Evolutionary conservation across 2,888 invertebrate genomes (phyloP).

Genomic region (Litoditis marina): DNA sequence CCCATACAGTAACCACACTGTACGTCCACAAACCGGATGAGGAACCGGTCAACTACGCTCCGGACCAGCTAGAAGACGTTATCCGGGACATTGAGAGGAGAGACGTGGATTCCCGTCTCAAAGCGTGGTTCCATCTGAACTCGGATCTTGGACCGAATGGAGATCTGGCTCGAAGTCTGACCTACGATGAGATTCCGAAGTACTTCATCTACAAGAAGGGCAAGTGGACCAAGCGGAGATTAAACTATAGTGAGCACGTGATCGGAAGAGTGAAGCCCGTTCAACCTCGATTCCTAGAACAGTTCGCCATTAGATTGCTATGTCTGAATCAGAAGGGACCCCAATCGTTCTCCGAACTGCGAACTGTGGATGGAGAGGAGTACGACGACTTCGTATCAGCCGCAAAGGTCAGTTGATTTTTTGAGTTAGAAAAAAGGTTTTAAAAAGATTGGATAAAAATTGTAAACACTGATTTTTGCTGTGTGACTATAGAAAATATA

Average conservation of each 20-base stretch:
- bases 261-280: slow-evolving; percentile 11
- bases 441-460: too few relatives aligned
- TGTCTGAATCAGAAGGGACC: not conserved
- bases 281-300: slow-evolving; percentile 14
- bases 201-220: not conserved
- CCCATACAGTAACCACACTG: slow-evolving; percentile 9
- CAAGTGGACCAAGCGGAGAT: not conserved
- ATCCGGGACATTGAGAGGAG: not conserved
- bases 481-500: too few relatives aligned
- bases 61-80: slow-evolving; percentile 3
- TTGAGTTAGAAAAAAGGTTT: not conserved
- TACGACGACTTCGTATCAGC: slow-evolving; percentile 12
- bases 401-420: not conserved
- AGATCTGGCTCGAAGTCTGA: not conserved
- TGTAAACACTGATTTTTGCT: too few relatives aligned
- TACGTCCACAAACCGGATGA: slow-evolving; percentile 17
- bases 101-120: not conserved
- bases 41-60: not conserved
- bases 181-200: slow-evolving; percentile 4
- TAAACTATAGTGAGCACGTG: not conserved
- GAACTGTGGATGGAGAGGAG: not conserved
- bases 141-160: not conserved
- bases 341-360: slow-evolving; percentile 4
- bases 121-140: slow-evolving; percentile 18
- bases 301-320: slow-evolving; percentile 13